Base-by-base conservation (phyloP, 2,113 vertebrate genomes). In the Phalacrocorax carbo region DNA sequence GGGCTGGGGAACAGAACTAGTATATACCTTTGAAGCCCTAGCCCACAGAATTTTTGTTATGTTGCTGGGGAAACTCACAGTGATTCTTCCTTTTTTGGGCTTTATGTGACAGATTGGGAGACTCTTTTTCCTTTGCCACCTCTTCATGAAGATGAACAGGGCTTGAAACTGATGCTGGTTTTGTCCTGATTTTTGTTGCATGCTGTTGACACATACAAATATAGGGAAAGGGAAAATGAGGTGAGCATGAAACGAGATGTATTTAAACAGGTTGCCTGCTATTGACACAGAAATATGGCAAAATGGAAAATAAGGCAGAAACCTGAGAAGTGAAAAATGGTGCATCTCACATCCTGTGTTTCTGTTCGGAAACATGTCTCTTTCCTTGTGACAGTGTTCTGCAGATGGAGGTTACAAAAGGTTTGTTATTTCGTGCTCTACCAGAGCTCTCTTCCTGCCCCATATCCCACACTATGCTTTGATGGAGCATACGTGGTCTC, bases 181-280 rank as follows among this genome's bases (percentile, higher is more conserved):
- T 87, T 91, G 71, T 87, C 95, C 73, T 95, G 32, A 82, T 95
- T 96, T 81, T 85, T 93, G 84, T 93, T 91, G 51, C 44, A 5
- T 76, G 79, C 62, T 80, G 75, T 86, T 88, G 73, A 78, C 86
- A 86, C 76, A 18, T 92, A 89, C 69, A 82, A 89, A 87, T 84
- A 60, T 48, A 97, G 87, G 91, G 86, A 89, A 87, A 42, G 69
- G 89, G 86, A 87, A 95, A 72, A 76, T 27, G 81, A 95, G 94
- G 69, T 91, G 86, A 96, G 36, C 65, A 16, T 87, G 51, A 84
- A 88, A 71, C 62, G 46, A 86, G 76, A 70, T 62, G 36, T 65
- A 34, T 68, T 92, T 90, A 65, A 85, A 42, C n/a, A 82, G 44
- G 4, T 15, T 60, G 55, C 48, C 32, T 91, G 80, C 60, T 83